These are phyloP conservation scores for Catharus fuscescens DNA, from an alignment of 2,113 vertebrate species.

Conservation along the genomic window DNA sequence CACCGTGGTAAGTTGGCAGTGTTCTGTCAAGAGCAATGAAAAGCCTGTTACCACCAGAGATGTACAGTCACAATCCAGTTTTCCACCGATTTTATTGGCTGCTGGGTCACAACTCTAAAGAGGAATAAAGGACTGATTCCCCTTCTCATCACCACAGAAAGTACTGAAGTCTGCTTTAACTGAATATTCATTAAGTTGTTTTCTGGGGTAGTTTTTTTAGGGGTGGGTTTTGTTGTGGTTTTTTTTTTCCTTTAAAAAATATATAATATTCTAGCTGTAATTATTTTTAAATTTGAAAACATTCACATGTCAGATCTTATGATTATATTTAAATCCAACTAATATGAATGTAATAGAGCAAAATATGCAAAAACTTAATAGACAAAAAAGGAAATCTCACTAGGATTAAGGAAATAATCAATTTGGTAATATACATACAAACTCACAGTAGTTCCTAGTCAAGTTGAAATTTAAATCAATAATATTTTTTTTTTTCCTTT, in stretches of 20 bases:
- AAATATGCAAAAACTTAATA: not conserved
- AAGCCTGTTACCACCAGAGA: not conserved
- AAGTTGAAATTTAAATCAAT: not conserved
- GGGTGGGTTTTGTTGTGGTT: fast-evolving
- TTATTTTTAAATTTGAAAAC: not conserved
- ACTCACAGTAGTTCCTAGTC: not conserved
- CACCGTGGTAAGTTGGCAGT: fast-evolving
- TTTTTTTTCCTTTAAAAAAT: not conserved
- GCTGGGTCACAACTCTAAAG: not conserved
- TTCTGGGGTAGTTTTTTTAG: not conserved
- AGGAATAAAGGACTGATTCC: not conserved
- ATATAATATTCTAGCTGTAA: not conserved
- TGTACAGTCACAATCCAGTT: not conserved
- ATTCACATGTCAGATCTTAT: not conserved
- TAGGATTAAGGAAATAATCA: not conserved
- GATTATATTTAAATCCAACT: not conserved
- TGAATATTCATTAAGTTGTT: not conserved
- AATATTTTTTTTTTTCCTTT: not conserved
- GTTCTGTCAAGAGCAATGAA: not conserved
- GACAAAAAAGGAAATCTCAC: not conserved
- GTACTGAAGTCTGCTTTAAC: not conserved
- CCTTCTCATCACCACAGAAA: not conserved
- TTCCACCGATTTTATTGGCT: not conserved
- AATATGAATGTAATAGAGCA: not conserved
- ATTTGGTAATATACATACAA: not conserved